Evolutionary conservation across 2,888 invertebrate species (phyloP).

Genomic region (Aquatica leii): DNA sequence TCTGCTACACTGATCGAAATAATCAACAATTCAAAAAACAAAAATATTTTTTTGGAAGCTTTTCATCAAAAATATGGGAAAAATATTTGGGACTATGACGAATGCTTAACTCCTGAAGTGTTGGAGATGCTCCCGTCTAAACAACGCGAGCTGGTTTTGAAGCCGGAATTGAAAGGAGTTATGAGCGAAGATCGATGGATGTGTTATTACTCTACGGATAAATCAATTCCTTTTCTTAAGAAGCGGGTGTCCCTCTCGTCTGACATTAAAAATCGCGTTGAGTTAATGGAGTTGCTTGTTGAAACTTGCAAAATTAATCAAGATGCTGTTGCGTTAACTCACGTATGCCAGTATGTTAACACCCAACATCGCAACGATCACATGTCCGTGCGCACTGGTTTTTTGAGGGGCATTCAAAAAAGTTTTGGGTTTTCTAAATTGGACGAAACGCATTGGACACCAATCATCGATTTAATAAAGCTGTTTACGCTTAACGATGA

Average conservation of each 20-base stretch:
- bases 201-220: constrained; percentile 12
- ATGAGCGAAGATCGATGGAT: constrained; percentile 13
- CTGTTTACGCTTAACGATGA: constrained; percentile 23
- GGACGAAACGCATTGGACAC: constrained; percentile 19
- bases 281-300: constrained; percentile 15
- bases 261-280: constrained; percentile 8
- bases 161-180: not conserved
- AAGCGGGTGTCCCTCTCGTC: constrained; percentile 16
- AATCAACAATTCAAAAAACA: not conserved
- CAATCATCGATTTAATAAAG: constrained; percentile 19
- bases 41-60: not conserved
- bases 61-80: constrained; percentile 8
- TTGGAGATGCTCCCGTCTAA: constrained; percentile 14
- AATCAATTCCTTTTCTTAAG: constrained; percentile 19
- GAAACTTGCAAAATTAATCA: constrained; percentile 26
- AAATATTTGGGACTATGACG: constrained; percentile 8
- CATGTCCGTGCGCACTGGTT: not conserved
- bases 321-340: constrained; percentile 5
- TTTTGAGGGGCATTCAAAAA: constrained; percentile 12
- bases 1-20: not conserved
- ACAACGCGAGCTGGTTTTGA: not conserved
- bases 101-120: not conserved
- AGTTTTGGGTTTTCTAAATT: constrained; percentile 8
- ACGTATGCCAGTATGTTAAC: constrained; percentile 23
- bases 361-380: constrained; percentile 23